phyloP scores from a whole-genome alignment of 2,888 invertebrate species.

The Rotaria macrura region DNA sequence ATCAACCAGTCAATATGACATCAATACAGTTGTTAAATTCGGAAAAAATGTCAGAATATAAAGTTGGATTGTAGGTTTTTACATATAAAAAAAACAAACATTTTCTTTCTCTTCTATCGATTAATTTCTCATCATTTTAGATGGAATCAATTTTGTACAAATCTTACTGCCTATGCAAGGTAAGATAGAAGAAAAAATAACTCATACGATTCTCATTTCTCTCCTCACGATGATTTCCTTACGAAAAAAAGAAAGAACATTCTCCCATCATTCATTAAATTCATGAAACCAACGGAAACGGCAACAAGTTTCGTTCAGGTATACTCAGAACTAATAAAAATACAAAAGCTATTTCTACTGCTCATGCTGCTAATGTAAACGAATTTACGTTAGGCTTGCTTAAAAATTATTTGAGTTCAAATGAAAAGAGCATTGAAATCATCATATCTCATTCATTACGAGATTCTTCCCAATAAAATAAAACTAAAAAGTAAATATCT shows the following conservation, averaged over 20 bases:
- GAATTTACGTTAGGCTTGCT: not conserved
- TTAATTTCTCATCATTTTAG: not conserved
- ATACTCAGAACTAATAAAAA: not conserved
- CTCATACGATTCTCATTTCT: not conserved
- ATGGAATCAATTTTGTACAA: slow-evolving; percentile 20
- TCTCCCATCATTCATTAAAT: not conserved
- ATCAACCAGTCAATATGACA: not conserved
- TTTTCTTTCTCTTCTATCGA: not conserved
- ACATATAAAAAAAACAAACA: no score
- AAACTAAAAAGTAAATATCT: no score
- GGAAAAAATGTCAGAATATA: slow-evolving; percentile 3
- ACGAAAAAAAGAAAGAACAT: not conserved
- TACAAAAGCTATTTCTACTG: not conserved
- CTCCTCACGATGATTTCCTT: not conserved
- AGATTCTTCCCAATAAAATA: no score
- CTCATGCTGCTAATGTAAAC: not conserved
- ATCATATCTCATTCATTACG: no score
- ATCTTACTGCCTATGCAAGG: slow-evolving; percentile 9
- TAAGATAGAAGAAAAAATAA: not conserved
- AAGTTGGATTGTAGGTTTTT: not conserved
- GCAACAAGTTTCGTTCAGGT: not conserved
- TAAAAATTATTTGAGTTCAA: not conserved
- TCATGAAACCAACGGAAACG: not conserved
- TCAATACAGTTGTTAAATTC: not conserved
- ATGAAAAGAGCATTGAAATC: no score